Evolutionary conservation across 2,113 vertebrate genomes (phyloP).

Genomic region (Dasyurus viverrinus): DNA sequence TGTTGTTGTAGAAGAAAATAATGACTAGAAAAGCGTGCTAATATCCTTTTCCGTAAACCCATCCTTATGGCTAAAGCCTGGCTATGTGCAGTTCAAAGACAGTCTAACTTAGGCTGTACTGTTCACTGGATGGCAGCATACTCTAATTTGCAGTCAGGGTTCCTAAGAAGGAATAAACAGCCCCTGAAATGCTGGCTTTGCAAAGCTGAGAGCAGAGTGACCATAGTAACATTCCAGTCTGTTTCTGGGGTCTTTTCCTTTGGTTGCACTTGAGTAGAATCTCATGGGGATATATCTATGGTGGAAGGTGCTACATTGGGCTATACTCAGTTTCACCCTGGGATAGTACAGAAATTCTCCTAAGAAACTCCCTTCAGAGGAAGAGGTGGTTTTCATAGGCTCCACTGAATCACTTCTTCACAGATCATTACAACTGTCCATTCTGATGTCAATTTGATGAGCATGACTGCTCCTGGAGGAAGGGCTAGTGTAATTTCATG

Average conservation of each 20-base stretch:
- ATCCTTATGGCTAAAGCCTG: neutral
- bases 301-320: neutral
- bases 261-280: neutral
- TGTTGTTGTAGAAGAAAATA: neutral
- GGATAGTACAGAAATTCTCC: neutral
- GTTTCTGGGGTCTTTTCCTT: neutral
- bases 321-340: neutral
- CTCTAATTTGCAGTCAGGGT: neutral
- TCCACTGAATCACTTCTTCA: slow-evolving; percentile 28
- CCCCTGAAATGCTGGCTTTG: neutral
- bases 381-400: neutral
- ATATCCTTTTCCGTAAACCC: neutral
- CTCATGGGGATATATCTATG: neutral
- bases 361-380: neutral
- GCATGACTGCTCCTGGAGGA: neutral
- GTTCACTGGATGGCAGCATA: neutral
- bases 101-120: neutral
- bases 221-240: neutral
- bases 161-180: neutral
- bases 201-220: neutral
- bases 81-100: neutral
- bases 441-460: neutral
- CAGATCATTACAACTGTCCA: slow-evolving; percentile 21
- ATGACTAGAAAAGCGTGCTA: neutral
- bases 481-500: slow-evolving; percentile 2